These are phyloP conservation scores for Brachionus plicatilis DNA, from an alignment of 1,140 invertebrate species.

Conservation along the genomic window DNA sequence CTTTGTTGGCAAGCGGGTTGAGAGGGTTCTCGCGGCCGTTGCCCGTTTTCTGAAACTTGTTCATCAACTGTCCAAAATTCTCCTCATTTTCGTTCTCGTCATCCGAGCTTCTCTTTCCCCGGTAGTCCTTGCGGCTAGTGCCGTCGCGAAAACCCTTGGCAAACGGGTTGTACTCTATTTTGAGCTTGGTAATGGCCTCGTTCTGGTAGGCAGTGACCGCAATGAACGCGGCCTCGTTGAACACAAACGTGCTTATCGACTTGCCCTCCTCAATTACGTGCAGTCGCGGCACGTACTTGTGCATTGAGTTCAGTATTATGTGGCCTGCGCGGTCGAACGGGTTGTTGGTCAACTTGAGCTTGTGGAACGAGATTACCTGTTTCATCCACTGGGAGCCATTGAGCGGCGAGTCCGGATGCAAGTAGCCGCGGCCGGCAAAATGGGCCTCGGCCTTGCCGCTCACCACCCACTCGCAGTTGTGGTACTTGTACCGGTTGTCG, in stretches of 20 bases:
- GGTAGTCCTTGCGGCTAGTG: slow-evolving; percentile 2
- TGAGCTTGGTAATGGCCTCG: slow-evolving; percentile 46
- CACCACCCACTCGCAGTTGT: slow-evolving; percentile 29
- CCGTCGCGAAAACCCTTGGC: slow-evolving; percentile 42
- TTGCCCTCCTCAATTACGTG: slow-evolving; percentile 94
- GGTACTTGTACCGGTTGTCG: slow-evolving; percentile 41
- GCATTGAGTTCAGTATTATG: slow-evolving; percentile 97
- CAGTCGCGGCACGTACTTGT: slow-evolving; percentile 99
- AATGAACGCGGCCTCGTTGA: slow-evolving; percentile 97
- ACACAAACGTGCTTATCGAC: slow-evolving; percentile 93
- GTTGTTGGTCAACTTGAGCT: slow-evolving; percentile 40
- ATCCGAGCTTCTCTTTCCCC: slow-evolving; percentile 25
- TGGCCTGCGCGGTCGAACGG: slow-evolving; percentile 26
- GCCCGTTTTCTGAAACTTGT: not conserved
- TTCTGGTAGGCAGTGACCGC: slow-evolving; percentile 62
- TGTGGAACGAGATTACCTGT: slow-evolving; percentile 36
- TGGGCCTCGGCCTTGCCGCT: slow-evolving; percentile 40
- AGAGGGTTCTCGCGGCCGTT: not conserved
- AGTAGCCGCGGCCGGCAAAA: slow-evolving; percentile 31
- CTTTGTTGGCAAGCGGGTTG: not conserved
- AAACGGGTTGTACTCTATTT: slow-evolving; percentile 42
- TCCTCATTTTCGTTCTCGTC: slow-evolving; percentile 38
- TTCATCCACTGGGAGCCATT: slow-evolving; percentile 38
- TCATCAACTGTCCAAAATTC: slow-evolving; percentile 10
- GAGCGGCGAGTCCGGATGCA: slow-evolving; percentile 36